These are phyloP conservation scores for Hemithea aestivaria DNA, from an alignment of 2,888 invertebrate species.

Conservation along the genomic window DNA sequence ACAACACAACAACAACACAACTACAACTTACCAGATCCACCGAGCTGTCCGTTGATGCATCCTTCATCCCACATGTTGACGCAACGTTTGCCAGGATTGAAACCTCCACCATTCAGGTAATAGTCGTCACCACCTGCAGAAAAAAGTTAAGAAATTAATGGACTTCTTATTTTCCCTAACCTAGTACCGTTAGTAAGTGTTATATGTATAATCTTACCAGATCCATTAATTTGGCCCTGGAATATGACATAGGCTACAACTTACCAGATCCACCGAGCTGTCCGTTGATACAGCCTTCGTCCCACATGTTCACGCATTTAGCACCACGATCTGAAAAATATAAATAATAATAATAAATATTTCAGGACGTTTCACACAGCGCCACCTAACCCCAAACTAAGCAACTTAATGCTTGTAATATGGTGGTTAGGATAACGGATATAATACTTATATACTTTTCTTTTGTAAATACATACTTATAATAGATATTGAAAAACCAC, in stretches of 20 bases:
- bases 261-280: conserved; percentile 54
- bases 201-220: conserved; percentile 33
- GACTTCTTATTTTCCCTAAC: not conserved
- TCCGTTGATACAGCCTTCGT: conserved; percentile 66
- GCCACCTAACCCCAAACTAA: too few relatives aligned
- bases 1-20: too few relatives aligned
- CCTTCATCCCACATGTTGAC: conserved; percentile 76
- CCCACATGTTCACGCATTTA: conserved; percentile 55
- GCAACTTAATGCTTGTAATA: too few relatives aligned
- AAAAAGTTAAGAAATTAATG: not conserved
- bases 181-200: too few relatives aligned
- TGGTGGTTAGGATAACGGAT: too few relatives aligned
- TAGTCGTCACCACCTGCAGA: conserved; percentile 53
- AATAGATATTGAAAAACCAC: too few relatives aligned
- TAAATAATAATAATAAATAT: conserved; percentile 12
- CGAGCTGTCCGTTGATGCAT: conserved; percentile 67
- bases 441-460: too few relatives aligned
- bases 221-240: conserved; percentile 56
- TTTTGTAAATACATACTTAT: too few relatives aligned
- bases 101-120: conserved; percentile 48
- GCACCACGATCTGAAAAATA: conserved; percentile 24
- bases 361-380: too few relatives aligned
- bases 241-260: conserved; percentile 14
- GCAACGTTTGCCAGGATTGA: conserved; percentile 69
- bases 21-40: conserved; percentile 55